Evolutionary conservation across 2,113 vertebrate species (phyloP), one percentile per base, ranked within the genome.

Genomic region (Beaufortia kweichowensis): DNA sequence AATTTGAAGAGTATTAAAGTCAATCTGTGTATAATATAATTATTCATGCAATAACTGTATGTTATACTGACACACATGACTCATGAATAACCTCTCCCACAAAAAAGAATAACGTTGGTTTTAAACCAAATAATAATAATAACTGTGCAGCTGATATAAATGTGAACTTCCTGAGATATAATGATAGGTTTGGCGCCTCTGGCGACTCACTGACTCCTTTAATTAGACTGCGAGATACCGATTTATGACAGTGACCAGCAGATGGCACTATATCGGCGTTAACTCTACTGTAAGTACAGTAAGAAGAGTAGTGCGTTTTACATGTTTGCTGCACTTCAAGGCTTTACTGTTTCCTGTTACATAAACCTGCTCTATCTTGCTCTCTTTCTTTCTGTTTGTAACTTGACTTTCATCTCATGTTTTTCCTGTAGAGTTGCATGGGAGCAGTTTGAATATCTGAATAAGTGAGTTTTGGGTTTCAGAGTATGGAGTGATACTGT

Each of bases 401-500:
- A 29, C 26, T 50, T 48, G 41, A 29, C 3, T 11, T 67, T 50
- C 2, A 21, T 24, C 21, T 68, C n/a, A 55, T 4, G 3, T 21
- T 55, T 69, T 67, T 50, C 17, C 48, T 15, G 0, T 9, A 69
- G 21, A 33, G 46, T 12, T 33, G 23, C 4, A 50, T 67, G 48
- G 12, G 28, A 67, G 28, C 14, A 26, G 46, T n/a, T n/a, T n/a
- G n/a, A n/a, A n/a, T n/a, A 23, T 66, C 23, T 2, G 15, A 19
- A 24, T 66, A 21, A 55, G 15, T 50, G 14, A 15, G n/a, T 55
- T 55, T 23, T 19, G 15, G 12, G 10, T 43, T 24, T 69, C 28
- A 33, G 69, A 71, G 12, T 17, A 35, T 31, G 39, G 33, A 59
- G 2, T 59, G 21, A 19, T 59, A 71, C 53, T 77, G 77, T 53